A percentile compares a stretch with the other conserved stretches of the same genome.
Conservation (phyloP, 1,140 invertebrate genomes). For the Fopius arisanus region DNA sequence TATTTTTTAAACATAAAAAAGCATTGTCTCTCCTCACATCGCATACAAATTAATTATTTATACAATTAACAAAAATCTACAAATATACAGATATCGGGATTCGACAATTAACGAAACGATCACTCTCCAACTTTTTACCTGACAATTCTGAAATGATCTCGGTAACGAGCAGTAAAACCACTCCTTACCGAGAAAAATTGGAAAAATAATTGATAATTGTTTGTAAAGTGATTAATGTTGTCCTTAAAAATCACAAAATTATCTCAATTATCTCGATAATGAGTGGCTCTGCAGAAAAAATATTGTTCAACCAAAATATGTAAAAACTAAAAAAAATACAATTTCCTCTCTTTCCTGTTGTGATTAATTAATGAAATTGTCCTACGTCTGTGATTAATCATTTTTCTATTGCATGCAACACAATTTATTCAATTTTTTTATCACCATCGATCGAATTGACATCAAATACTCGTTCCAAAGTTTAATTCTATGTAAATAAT, state of each 20-base stretch:
- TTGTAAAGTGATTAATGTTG: no score
- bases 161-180: background rate
- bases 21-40: background rate
- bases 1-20: constrained; percentile 19
- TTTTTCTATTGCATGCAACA: constrained; percentile 4
- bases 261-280: no score
- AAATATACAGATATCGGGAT: constrained; percentile 11
- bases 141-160: background rate
- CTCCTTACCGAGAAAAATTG: background rate
- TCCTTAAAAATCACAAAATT: no score
- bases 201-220: background rate
- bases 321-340: background rate
- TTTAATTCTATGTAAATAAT: constrained; percentile 1
- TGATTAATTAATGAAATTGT: background rate
- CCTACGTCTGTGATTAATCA: background rate
- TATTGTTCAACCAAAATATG: background rate
- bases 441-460: constrained; percentile 19
- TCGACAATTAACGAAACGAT: background rate
- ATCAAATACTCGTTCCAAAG: background rate
- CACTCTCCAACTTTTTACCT: background rate
- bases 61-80: constrained; percentile 17
- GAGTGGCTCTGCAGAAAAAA: background rate
- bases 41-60: constrained; percentile 15
- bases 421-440: constrained; percentile 13
- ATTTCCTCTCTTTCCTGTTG: background rate